Percentiles rank a stretch among this genome's conserved stretches.
These are phyloP conservation scores for Labia minor DNA, from an alignment of 2,888 invertebrate genomes.

Conservation along the genomic window DNA sequence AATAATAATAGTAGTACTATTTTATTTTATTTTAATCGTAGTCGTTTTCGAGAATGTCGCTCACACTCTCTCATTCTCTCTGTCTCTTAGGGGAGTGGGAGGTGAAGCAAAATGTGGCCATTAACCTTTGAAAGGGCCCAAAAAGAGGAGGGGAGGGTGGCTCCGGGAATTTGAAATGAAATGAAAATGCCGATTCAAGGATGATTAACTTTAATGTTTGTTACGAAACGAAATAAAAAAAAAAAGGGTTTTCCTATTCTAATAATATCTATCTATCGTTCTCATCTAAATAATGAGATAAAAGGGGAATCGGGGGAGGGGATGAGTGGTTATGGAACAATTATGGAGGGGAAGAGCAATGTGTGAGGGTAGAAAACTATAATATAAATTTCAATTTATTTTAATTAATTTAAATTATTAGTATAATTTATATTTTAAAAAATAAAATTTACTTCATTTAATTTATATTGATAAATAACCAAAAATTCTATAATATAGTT, in stretches of 20 bases:
- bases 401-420: too few relatives aligned
- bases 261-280: background rate
- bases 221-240: background rate
- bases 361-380: background rate
- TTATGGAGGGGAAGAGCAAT: background rate
- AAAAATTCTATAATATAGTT: too few relatives aligned
- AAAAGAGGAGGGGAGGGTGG: background rate
- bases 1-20: background rate
- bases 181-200: slow-evolving; percentile 13
- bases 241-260: background rate
- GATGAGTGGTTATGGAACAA: background rate
- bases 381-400: too few relatives aligned
- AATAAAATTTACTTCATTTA: too few relatives aligned
- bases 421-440: too few relatives aligned
- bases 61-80: background rate
- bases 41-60: background rate
- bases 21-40: slow-evolving; percentile 8
- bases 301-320: background rate
- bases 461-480: too few relatives aligned
- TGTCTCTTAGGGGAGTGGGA: background rate
- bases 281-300: background rate
- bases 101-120: background rate
- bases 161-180: slow-evolving; percentile 1
- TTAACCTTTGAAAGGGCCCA: background rate
- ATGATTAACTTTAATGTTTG: slow-evolving; percentile 13